Evolutionary conservation across 37 sponge, comb jelly and placozoan species (phyloP).

Genomic region (Spongia lamella): DNA sequence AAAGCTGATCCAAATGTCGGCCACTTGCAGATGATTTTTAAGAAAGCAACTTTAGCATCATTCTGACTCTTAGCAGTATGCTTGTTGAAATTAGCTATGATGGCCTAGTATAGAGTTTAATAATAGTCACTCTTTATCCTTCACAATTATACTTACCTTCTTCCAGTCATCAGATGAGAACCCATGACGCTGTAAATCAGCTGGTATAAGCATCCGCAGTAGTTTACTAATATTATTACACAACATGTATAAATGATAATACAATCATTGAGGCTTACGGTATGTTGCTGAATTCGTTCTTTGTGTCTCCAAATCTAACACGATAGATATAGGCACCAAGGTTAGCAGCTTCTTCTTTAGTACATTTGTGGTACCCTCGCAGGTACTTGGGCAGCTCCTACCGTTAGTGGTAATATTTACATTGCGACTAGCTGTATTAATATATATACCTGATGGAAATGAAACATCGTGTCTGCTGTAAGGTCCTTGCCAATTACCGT

Average conservation of each 20-base stretch:
- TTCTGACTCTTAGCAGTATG: constrained; percentile 39
- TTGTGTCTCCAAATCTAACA: constrained; percentile 80
- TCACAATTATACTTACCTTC: constrained; percentile 22
- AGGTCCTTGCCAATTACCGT: constrained; percentile 84
- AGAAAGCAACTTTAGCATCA: constrained; percentile 83
- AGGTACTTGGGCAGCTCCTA: constrained; percentile 92
- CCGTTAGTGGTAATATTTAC: not conserved
- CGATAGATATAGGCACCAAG: constrained; percentile 84
- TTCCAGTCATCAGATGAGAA: constrained; percentile 92
- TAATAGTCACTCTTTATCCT: not conserved
- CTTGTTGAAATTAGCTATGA: constrained; percentile 61
- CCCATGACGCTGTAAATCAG: constrained; percentile 55
- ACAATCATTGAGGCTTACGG: constrained; percentile 44
- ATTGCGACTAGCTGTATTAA: not conserved
- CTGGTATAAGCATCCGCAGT: constrained; percentile 72
- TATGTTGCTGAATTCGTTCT: constrained; percentile 52
- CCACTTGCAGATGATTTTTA: constrained; percentile 78
- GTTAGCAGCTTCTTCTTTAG: constrained; percentile 72
- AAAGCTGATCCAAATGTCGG: constrained; percentile 97
- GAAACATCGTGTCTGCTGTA: constrained; percentile 86
- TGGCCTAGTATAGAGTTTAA: constrained; percentile 25
- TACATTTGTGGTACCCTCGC: constrained; percentile 93
- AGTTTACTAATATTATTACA: constrained; percentile 39
- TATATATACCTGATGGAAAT: constrained; percentile 81
- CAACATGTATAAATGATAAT: not conserved